A percentile compares a stretch with the other conserved stretches of the same genome.
phyloP scores from a whole-genome alignment of 2,797 vertebrate genomes.

The Gymnothorax reevesii region DNA sequence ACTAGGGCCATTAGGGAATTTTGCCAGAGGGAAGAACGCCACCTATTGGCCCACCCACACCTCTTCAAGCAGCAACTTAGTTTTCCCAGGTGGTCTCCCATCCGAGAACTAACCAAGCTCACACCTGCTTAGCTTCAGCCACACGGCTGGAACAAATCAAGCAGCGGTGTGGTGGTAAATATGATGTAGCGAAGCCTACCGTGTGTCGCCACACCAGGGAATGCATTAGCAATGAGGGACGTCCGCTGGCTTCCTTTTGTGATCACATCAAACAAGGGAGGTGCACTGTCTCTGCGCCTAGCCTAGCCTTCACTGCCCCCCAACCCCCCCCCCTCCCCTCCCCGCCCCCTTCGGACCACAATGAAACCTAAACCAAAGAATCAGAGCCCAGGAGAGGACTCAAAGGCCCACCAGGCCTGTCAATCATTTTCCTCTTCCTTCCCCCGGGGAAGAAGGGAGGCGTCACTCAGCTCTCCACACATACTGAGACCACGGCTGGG shows the following conservation, averaged over 20 bases:
- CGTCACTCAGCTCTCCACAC: slow-evolving; percentile 51
- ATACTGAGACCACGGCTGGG: slow-evolving; percentile 35
- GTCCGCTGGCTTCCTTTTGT: slow-evolving; percentile 60
- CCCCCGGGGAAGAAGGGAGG: slow-evolving; percentile 28
- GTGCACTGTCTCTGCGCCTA: slow-evolving; percentile 64
- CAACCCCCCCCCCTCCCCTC: neutral
- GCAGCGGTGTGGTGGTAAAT: too few species aligned
- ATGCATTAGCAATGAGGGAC: slow-evolving; percentile 53
- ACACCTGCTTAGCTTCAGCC: too few species aligned
- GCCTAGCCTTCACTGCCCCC: slow-evolving; percentile 42
- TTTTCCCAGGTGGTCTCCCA: too few species aligned
- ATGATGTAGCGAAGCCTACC: neutral
- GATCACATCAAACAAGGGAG: slow-evolving; percentile 76
- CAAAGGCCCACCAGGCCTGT: slow-evolving; percentile 56
- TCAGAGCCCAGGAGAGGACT: slow-evolving; percentile 54
- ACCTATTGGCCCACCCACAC: too few species aligned
- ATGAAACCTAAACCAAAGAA: slow-evolving; percentile 52
- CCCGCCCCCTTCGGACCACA: neutral
- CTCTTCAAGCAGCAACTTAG: too few species aligned
- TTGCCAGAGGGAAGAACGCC: too few species aligned
- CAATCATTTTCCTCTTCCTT: slow-evolving; percentile 49
- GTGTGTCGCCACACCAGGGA: neutral
- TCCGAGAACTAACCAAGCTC: too few species aligned
- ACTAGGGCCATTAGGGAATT: too few species aligned
- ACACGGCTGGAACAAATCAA: too few species aligned